Evolutionary conservation across 1,140 invertebrate genomes (phyloP).

Genomic region (Galendromus occidentalis): DNA sequence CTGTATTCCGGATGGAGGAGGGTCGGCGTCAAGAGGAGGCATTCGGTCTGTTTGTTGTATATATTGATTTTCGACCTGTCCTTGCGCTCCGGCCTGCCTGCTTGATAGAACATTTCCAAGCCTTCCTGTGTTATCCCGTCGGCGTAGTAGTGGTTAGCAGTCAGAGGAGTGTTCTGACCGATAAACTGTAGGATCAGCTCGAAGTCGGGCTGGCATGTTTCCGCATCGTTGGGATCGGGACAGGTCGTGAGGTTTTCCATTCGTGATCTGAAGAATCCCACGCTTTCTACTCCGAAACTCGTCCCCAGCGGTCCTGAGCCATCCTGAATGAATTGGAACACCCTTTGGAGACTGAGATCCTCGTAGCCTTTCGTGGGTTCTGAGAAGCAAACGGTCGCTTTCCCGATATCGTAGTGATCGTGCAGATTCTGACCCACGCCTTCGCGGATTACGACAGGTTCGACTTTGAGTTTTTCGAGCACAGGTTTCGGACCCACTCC

Average conservation of each 20-base stretch:
- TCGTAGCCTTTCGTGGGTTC: neutral
- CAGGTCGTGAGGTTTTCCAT: neutral
- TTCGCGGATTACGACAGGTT: neutral
- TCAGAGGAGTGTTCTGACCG: neutral
- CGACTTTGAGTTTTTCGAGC: conserved; percentile 37
- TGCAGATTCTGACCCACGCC: conserved; percentile 30
- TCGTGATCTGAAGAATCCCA: neutral
- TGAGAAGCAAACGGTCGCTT: neutral
- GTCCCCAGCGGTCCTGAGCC: neutral
- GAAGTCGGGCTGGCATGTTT: neutral
- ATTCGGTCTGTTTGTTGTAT: neutral
- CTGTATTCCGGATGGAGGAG: neutral
- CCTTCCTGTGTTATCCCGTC: neutral
- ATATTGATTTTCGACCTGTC: neutral
- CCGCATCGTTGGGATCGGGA: neutral
- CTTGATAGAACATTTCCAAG: neutral
- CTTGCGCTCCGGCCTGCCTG: neutral
- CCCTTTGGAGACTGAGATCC: neutral
- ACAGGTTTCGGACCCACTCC: conserved; percentile 59
- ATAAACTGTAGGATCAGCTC: neutral
- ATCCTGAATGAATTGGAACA: neutral
- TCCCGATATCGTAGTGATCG: conserved; percentile 23
- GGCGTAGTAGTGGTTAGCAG: neutral
- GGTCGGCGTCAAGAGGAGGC: neutral
- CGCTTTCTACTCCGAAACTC: neutral